Conservation (phyloP, 2,113 vertebrate genomes). For the Isurus oxyrinchus region DNA sequence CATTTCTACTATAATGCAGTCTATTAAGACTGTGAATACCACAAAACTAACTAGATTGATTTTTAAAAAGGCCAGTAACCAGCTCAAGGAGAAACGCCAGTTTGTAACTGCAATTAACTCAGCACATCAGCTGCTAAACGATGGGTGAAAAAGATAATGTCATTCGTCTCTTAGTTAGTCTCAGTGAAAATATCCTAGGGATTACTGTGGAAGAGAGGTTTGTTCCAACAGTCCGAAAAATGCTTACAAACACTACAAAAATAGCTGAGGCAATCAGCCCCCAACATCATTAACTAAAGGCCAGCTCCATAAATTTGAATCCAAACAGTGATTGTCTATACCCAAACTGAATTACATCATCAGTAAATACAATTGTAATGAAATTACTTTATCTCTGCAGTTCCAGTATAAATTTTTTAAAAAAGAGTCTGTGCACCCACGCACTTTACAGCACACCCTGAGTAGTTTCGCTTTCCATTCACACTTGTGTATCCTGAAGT, state of each 20-base stretch:
- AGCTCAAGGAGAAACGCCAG: neutral
- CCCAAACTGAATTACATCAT: constrained; percentile 14
- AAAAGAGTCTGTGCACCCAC: neutral
- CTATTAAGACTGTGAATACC: neutral
- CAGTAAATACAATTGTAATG: neutral
- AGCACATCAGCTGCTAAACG: neutral
- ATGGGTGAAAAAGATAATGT: neutral
- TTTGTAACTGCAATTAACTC: neutral
- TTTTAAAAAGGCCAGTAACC: neutral
- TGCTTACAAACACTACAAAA: neutral
- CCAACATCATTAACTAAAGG: constrained; percentile 15
- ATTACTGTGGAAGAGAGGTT: neutral
- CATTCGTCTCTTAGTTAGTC: neutral
- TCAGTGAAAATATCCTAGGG: neutral
- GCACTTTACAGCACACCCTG: neutral
- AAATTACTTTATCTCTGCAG: neutral
- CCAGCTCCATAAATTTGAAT: constrained; percentile 17
- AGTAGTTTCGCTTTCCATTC: no score
- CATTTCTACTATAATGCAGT: neutral
- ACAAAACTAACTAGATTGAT: neutral
- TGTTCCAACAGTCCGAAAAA: neutral
- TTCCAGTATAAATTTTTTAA: neutral
- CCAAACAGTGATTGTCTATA: constrained; percentile 18
- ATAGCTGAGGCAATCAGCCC: constrained; percentile 1
- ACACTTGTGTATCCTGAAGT: neutral